Percentiles rank a stretch among this genome's conserved stretches.
These are phyloP conservation scores for Oostethus manadensis DNA, from an alignment of 2,113 vertebrate species.

Conservation along the genomic window DNA sequence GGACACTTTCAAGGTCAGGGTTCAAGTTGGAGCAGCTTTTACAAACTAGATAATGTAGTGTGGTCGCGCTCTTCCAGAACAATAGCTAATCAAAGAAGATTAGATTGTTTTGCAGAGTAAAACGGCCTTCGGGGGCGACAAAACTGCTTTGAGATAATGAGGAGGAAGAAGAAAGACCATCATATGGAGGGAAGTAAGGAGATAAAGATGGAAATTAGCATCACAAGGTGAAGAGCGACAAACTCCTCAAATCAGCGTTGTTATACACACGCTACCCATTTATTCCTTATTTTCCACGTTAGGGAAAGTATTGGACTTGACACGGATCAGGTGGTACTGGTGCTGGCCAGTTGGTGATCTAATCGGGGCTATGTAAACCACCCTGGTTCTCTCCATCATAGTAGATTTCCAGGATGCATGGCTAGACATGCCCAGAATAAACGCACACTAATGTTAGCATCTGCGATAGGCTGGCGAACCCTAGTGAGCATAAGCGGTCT, in stretches of 20 bases:
- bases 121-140: not conserved
- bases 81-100: conserved; percentile 6
- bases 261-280: no score
- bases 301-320: no score
- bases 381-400: no score
- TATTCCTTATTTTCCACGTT: no score
- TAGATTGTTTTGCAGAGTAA: not conserved
- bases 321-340: no score
- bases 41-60: not conserved
- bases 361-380: no score
- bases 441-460: no score
- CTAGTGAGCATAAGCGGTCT: no score
- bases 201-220: not conserved
- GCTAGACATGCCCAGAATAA: no score
- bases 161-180: not conserved
- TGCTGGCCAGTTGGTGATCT: no score
- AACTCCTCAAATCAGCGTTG: not conserved
- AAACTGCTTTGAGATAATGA: conserved; percentile 3
- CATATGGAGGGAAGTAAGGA: not conserved
- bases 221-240: not conserved
- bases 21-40: not conserved
- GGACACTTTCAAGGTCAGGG: conserved; percentile 2
- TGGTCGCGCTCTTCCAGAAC: not conserved
- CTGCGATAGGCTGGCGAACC: no score
- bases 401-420: no score